Evolutionary conservation across 2,888 invertebrate species (phyloP).

Genomic region (Lasioglossum malachurum): DNA sequence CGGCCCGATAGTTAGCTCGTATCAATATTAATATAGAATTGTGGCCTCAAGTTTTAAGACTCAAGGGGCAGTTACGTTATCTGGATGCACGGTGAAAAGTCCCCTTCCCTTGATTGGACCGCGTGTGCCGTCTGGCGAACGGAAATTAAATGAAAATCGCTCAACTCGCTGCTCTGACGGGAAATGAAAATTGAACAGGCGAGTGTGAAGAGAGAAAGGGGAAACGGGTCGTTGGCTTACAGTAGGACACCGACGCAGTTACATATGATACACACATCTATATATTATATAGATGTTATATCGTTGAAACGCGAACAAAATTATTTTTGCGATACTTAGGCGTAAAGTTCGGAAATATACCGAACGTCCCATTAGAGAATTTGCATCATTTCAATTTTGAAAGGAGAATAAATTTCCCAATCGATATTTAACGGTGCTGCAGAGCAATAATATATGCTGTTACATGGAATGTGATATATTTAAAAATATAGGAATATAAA

Average conservation of each 20-base stretch:
- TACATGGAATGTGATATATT: not conserved
- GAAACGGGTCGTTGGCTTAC: not conserved
- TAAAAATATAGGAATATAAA: not conserved
- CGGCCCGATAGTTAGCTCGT: not conserved
- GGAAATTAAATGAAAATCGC: slow-evolving; percentile 76
- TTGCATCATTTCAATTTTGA: too few species aligned
- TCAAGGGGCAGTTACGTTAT: slow-evolving; percentile 6
- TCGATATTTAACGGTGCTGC: too few species aligned
- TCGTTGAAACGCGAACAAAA: too few species aligned
- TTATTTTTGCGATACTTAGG: too few species aligned
- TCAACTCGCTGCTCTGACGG: slow-evolving; percentile 62
- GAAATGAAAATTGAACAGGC: slow-evolving; percentile 74
- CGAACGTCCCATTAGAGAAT: too few species aligned
- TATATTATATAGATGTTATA: not conserved
- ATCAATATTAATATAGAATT: slow-evolving; percentile 3
- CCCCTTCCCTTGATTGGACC: slow-evolving; percentile 21
- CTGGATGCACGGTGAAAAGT: not conserved
- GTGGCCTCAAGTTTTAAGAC: slow-evolving; percentile 9
- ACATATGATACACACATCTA: not conserved
- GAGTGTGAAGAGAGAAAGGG: slow-evolving; percentile 21
- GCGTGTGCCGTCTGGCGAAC: slow-evolving; percentile 56
- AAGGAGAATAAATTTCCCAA: too few species aligned
- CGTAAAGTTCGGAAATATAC: too few species aligned
- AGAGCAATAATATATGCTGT: not conserved
- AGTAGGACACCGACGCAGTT: not conserved